Base-by-base conservation (phyloP, 1,140 invertebrate genomes). In the Stegodyphus dumicola region DNA sequence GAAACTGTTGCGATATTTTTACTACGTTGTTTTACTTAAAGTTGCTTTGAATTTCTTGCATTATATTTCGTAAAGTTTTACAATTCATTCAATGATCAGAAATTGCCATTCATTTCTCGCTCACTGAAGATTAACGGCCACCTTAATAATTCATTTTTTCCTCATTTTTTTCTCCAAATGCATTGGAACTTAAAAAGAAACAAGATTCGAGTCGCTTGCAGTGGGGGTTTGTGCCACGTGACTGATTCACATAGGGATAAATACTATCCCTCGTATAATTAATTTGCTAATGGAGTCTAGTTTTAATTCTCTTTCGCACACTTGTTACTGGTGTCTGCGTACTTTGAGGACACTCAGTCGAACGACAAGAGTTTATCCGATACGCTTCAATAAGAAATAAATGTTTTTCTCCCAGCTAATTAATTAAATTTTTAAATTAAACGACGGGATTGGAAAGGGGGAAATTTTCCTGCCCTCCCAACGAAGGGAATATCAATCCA, bases 351-450 rank as follows among this genome's bases (percentile, higher is more conserved):
- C 74, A 76, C 33, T 76, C 81, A 66, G 69, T 77, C 65, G n/a
- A 15, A 60, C 48, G 74, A 60, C 33, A 66, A 65, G 66, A 17
- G 51, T 85, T 81, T 74, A 85, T 76, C 74, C 66, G 81, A 85
- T 77, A 85, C 81, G 81, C 81, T 77, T 85, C 81, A 70, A 85
- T 85, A 85, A 85, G 71, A 85, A 85, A 85, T 77, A 75, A 78
- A 81, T 48, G 70, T 81, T 81, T 77, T 78, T 84, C 75, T 52
- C 15, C 73, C 17, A 76, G 74, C 81, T 71, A 85, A 85, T 85
- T 85, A 85, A 85, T 85, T 85, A 76, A 85, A 85, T 76, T 85
- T 85, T 85, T 77, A 85, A 85, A 85, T 85, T 66, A 85, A 69
- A 85, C 60, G 65, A 77, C 76, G 18, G 73, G 53, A 76, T 85